Conservation (phyloP, 2,797 vertebrate species). For the Pyrocephalus nanus region DNA sequence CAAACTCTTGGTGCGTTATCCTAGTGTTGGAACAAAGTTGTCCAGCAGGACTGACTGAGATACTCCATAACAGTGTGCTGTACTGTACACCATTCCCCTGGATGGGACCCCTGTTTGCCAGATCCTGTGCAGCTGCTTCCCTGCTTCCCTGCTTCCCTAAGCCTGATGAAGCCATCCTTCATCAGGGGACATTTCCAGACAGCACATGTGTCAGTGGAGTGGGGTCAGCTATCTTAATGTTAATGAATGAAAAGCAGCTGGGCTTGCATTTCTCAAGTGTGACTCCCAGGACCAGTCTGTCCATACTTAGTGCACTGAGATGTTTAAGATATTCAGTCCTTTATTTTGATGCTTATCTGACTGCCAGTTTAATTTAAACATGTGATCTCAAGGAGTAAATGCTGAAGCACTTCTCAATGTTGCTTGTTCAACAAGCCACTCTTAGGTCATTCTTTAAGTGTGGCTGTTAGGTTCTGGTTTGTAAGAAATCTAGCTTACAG, state of each 20-base stretch:
- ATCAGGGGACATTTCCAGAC: background rate
- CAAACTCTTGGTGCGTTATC: background rate
- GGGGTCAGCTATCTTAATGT: background rate
- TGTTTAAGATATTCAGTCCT: background rate
- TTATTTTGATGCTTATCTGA: background rate
- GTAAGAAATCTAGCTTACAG: background rate
- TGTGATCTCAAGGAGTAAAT: background rate
- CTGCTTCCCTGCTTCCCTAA: too few relatives aligned
- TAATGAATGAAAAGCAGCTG: background rate
- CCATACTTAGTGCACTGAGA: background rate
- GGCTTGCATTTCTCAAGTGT: background rate
- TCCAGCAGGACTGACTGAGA: background rate
- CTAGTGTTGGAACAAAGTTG: background rate
- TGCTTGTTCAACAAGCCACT: background rate
- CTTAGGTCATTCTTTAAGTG: background rate
- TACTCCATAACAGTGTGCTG: background rate
- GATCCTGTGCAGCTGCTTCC: background rate
- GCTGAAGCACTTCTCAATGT: background rate
- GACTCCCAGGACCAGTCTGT: background rate
- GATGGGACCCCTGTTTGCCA: background rate
- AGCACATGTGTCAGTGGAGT: fast-evolving
- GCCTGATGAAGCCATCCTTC: too few relatives aligned
- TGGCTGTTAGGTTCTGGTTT: background rate
- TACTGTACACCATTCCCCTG: background rate
- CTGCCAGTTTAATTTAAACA: background rate